Evolutionary conservation across 92 coral and sea anemone genomes (phyloP).

Genomic region (Diadumene lineata): DNA sequence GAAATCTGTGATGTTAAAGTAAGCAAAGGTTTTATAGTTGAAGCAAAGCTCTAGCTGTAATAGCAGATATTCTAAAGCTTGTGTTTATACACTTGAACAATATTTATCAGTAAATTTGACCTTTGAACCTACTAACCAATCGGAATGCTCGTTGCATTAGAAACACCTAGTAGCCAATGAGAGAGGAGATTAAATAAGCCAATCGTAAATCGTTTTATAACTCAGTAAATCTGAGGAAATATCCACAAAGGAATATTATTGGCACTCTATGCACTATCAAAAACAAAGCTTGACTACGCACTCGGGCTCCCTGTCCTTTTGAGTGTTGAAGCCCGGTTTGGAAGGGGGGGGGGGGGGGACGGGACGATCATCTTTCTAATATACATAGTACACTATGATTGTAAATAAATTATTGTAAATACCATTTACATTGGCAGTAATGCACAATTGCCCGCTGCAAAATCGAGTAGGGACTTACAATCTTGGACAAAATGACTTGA

Average conservation of each 20-base stretch:
- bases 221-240: neutral
- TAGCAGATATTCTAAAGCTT: conserved; percentile 9
- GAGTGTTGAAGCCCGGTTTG: too few species aligned
- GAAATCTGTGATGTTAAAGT: neutral
- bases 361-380: too few species aligned
- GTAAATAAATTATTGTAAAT: too few species aligned
- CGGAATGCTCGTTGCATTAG: neutral
- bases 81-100: neutral
- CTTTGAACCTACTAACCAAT: conserved; percentile 16
- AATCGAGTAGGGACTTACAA: too few species aligned
- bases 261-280: too few species aligned
- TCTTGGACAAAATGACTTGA: too few species aligned
- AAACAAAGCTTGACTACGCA: too few species aligned
- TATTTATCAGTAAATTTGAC: conserved; percentile 5
- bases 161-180: conserved; percentile 5
- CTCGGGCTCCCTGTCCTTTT: too few species aligned
- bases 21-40: neutral
- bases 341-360: neutral
- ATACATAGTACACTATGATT: too few species aligned
- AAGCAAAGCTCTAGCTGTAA: neutral
- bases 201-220: neutral
- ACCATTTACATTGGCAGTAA: too few species aligned
- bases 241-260: neutral
- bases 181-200: neutral
- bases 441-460: too few species aligned